These are phyloP conservation scores for Epinotia demarniana DNA, from an alignment of 2,888 invertebrate genomes.

Conservation along the genomic window DNA sequence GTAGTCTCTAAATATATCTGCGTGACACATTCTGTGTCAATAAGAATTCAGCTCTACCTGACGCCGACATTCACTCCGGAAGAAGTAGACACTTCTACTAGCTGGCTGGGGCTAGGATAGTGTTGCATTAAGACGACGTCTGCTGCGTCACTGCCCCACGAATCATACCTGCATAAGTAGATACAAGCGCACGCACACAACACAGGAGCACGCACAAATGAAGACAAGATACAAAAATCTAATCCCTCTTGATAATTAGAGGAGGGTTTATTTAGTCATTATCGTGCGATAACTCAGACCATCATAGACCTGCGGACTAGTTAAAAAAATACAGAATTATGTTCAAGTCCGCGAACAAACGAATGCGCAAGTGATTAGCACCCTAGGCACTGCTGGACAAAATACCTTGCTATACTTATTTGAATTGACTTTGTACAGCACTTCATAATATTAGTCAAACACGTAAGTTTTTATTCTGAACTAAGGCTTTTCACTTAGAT, in stretches of 20 bases:
- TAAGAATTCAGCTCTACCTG: no score
- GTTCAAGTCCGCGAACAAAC: background rate
- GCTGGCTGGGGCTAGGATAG: no score
- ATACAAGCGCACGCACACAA: no score
- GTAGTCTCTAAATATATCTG: no score
- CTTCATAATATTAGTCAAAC: background rate
- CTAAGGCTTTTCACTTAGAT: slow-evolving; percentile 9
- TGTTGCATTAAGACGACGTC: no score
- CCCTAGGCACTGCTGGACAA: background rate
- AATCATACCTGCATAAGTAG: no score
- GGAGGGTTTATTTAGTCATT: background rate
- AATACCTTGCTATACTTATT: background rate
- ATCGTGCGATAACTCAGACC: background rate
- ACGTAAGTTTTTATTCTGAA: background rate
- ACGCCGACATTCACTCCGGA: no score
- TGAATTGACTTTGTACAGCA: background rate
- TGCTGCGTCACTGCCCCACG: no score
- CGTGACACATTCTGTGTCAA: no score
- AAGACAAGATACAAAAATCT: background rate
- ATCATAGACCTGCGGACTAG: background rate
- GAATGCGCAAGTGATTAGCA: background rate
- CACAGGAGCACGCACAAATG: no score
- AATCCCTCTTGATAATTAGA: background rate
- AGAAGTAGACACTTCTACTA: no score
- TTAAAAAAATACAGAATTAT: background rate